These are phyloP conservation scores for Suillia variegata DNA, from an alignment of 2,888 invertebrate genomes.

Conservation along the genomic window DNA sequence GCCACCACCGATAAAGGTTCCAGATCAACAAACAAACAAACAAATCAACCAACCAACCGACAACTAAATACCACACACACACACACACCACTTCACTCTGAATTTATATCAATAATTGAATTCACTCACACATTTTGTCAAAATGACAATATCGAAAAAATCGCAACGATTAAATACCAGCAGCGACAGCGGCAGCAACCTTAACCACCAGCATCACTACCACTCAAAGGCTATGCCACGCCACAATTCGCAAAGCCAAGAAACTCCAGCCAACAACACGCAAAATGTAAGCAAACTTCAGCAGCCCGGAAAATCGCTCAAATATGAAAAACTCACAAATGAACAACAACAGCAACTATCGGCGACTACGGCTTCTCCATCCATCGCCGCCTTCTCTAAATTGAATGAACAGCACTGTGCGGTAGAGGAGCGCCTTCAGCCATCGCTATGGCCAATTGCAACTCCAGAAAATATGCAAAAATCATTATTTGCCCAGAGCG, in stretches of 20 bases:
- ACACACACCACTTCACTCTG: constrained; percentile 2
- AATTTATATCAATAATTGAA: no score
- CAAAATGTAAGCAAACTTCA: constrained; percentile 11
- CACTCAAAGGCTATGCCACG: constrained; percentile 21
- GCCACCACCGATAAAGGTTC: constrained; percentile 12
- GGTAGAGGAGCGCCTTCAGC: constrained; percentile 8
- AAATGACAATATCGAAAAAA: constrained; percentile 42
- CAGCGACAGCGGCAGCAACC: constrained; percentile 23
- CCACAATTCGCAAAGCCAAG: constrained; percentile 26
- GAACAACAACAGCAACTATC: constrained; percentile 33
- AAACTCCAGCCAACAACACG: constrained; percentile 18
- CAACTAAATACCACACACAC: constrained; percentile 10
- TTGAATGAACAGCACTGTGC: constrained; percentile 1
- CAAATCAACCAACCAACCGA: constrained; percentile 7
- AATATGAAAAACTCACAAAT: constrained; percentile 54
- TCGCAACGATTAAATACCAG: constrained; percentile 37
- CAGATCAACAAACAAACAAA: constrained; percentile 16
- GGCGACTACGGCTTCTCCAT: constrained; percentile 7
- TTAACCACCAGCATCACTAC: constrained; percentile 21
- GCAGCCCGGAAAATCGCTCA: constrained; percentile 47
- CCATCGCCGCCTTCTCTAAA: neutral
- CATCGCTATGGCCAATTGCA: neutral
- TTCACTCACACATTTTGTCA: constrained; percentile 6
- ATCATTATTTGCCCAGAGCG: no score
- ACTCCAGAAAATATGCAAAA: constrained; percentile 10